Conservation (phyloP, 2,113 vertebrate species). For the Myocastor coypus region DNA sequence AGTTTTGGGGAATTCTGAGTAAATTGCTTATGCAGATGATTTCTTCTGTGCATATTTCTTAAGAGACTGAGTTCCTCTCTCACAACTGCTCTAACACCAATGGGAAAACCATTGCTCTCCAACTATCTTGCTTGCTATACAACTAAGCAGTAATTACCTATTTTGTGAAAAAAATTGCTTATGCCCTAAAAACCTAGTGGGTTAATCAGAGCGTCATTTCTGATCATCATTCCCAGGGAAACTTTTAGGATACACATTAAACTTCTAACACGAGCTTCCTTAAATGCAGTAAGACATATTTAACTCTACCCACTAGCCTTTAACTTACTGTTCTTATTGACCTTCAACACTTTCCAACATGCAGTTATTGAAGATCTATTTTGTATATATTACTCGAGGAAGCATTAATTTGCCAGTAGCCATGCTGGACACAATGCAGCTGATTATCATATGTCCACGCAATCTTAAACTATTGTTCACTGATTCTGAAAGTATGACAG, state of each 20-base stretch:
- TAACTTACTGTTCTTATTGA: conserved; percentile 33
- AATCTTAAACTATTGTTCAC: background rate
- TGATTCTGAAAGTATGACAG: background rate
- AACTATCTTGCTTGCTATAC: background rate
- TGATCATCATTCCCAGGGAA: background rate
- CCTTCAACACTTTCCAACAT: background rate
- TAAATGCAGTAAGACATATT: background rate
- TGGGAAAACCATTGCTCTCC: background rate
- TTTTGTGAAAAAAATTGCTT: background rate
- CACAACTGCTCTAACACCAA: background rate
- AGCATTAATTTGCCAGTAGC: background rate
- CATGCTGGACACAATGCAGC: background rate
- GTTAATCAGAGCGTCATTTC: background rate
- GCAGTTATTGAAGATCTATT: conserved; percentile 10
- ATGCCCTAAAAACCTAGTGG: background rate
- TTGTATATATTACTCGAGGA: background rate
- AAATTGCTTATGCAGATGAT: background rate
- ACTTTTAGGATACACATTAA: background rate
- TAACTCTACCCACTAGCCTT: background rate
- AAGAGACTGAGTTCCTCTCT: background rate
- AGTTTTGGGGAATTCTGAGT: background rate
- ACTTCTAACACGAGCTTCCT: background rate
- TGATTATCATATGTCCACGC: background rate
- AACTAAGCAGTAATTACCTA: background rate
- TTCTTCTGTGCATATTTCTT: background rate